Evolutionary conservation across 2,113 vertebrate species (phyloP).

Genomic region (Okapia johnstoni): DNA sequence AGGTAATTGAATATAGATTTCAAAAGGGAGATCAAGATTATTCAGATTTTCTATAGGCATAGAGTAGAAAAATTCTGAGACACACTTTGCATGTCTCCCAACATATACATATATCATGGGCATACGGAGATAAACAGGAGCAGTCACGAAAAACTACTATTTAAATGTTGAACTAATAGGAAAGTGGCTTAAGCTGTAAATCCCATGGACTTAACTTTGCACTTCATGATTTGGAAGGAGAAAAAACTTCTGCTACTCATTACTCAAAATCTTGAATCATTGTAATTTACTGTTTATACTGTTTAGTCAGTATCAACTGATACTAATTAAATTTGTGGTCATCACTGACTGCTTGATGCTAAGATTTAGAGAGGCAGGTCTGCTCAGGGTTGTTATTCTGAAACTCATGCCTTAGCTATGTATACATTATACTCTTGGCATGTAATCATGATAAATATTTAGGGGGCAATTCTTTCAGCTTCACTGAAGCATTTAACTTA

Average conservation of each 20-base stretch:
- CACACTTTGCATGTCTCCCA: not conserved
- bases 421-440: not conserved
- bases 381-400: not conserved
- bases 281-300: not conserved
- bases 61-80: not conserved
- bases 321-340: not conserved
- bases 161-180: not conserved
- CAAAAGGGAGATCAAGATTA: not conserved
- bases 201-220: not conserved
- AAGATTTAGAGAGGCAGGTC: not conserved
- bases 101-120: not conserved
- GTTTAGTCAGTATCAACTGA: not conserved
- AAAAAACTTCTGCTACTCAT: not conserved
- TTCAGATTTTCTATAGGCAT: not conserved
- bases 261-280: not conserved
- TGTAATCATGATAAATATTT: slow-evolving; percentile 48
- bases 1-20: not conserved
- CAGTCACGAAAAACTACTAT: not conserved
- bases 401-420: not conserved
- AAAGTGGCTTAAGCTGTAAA: not conserved
- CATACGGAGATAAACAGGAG: not conserved
- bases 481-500: slow-evolving; percentile 54
- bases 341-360: not conserved
- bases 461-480: slow-evolving; percentile 29
- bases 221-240: not conserved